Evolutionary conservation across 1,140 invertebrate genomes (phyloP).

Genomic region (Colletes gigas): DNA sequence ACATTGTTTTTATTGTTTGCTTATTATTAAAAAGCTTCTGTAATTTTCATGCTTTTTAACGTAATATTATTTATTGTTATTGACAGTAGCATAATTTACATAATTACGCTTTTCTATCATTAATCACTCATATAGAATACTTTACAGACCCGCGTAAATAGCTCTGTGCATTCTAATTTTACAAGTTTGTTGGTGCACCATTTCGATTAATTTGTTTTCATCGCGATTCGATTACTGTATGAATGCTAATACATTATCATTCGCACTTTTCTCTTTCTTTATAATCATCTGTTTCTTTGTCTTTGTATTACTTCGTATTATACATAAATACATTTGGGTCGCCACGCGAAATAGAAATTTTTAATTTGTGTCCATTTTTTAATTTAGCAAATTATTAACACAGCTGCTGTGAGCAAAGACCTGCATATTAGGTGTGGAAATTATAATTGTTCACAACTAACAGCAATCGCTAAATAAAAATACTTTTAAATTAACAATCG

Average conservation of each 20-base stretch:
- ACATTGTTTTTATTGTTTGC: background rate
- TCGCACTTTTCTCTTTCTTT: slow-evolving; percentile 22
- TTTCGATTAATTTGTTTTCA: slow-evolving; percentile 3
- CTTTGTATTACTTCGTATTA: slow-evolving; percentile 35
- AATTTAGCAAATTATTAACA: slow-evolving; percentile 3
- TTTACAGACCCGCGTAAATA: background rate
- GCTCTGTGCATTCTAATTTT: slow-evolving; percentile 7
- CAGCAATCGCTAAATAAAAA: slow-evolving; percentile 6
- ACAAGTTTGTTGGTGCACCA: slow-evolving; percentile 20
- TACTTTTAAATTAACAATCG: slow-evolving; percentile 4
- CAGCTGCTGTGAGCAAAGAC: background rate
- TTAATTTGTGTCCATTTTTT: background rate
- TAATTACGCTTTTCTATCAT: slow-evolving; percentile 33
- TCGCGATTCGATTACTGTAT: background rate
- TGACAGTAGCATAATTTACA: slow-evolving; percentile 5
- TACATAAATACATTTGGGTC: slow-evolving; percentile 74
- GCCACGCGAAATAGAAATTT: background rate
- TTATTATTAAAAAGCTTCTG: slow-evolving; percentile 30
- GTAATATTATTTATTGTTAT: slow-evolving; percentile 26
- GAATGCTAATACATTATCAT: slow-evolving; percentile 9
- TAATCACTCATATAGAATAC: slow-evolving; percentile 13
- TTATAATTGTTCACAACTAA: slow-evolving; percentile 9
- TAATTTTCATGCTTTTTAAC: slow-evolving; percentile 38
- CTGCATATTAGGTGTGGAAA: background rate
- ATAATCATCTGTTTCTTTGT: slow-evolving; percentile 26